Percentiles rank a stretch among this genome's conserved stretches.
Conservation (phyloP, 1,140 invertebrate genomes). For the Diachasmimorpha longicaudata region DNA sequence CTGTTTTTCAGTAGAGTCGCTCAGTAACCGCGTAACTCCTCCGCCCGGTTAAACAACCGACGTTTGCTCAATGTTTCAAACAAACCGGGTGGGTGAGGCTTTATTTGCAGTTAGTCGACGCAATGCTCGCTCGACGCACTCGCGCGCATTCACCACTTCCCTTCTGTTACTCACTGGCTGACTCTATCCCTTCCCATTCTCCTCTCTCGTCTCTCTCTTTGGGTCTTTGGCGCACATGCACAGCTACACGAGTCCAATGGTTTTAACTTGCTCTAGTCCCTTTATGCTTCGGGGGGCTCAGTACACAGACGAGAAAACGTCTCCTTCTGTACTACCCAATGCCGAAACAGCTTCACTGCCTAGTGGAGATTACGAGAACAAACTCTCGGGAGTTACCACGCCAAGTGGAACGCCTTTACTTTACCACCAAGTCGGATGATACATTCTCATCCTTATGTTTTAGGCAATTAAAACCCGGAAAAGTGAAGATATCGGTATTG, state of each 20-base stretch:
- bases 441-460: not conserved
- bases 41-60: slow-evolving; percentile 45
- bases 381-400: not conserved
- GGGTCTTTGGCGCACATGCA: not conserved
- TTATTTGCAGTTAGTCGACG: slow-evolving; percentile 48
- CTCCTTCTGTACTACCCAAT: not conserved
- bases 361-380: not conserved
- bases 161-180: not conserved
- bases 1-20: slow-evolving; percentile 24
- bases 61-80: slow-evolving; percentile 51
- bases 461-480: not conserved
- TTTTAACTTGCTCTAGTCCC: not conserved
- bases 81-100: slow-evolving; percentile 45
- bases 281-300: not conserved
- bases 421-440: not conserved
- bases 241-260: not conserved
- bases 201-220: not conserved
- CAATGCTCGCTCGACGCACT: slow-evolving; percentile 16
- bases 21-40: slow-evolving; percentile 36
- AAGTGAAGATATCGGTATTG: not conserved
- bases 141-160: not conserved
- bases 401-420: not conserved
- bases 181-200: not conserved
- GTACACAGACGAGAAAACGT: not conserved
- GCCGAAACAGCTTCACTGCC: not conserved